Conservation (phyloP, 2,888 invertebrate species). For the Lutraria lutraria region DNA sequence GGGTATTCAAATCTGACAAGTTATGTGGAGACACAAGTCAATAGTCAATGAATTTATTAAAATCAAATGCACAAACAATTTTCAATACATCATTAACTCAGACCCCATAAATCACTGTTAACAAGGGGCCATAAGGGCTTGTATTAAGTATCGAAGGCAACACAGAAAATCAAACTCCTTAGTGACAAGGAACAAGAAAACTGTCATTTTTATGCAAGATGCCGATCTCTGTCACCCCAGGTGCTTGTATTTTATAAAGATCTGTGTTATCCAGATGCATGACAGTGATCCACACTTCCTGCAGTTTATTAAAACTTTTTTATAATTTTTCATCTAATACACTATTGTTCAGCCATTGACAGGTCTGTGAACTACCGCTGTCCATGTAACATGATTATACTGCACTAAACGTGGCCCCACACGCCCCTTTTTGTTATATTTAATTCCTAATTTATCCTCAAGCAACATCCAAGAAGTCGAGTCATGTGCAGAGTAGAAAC, state of each 20-base stretch:
- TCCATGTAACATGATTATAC: constrained; percentile 52
- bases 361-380: constrained; percentile 35
- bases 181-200: constrained; percentile 14
- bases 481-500: constrained; percentile 60
- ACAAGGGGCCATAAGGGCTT: constrained; percentile 22
- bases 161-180: constrained; percentile 17
- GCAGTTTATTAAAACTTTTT: constrained; percentile 60
- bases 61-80: constrained; percentile 25
- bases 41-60: constrained; percentile 17
- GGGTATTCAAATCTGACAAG: constrained; percentile 5
- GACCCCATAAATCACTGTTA: constrained; percentile 21
- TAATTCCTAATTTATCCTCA: constrained; percentile 60
- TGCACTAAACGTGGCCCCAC: constrained; percentile 44
- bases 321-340: constrained; percentile 52
- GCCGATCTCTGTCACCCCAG: constrained; percentile 58
- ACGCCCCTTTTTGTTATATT: constrained; percentile 37
- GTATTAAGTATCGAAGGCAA: constrained; percentile 16
- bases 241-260: constrained; percentile 63
- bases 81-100: constrained; percentile 23
- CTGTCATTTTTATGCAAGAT: constrained; percentile 28
- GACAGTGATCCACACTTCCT: constrained; percentile 65
- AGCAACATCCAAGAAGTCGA: constrained; percentile 55
- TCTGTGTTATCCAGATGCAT: constrained; percentile 58
- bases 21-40: neutral
- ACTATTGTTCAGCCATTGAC: constrained; percentile 58